Conservation (phyloP, 2,888 invertebrate genomes). For the Platerodrilus igneus region DNA sequence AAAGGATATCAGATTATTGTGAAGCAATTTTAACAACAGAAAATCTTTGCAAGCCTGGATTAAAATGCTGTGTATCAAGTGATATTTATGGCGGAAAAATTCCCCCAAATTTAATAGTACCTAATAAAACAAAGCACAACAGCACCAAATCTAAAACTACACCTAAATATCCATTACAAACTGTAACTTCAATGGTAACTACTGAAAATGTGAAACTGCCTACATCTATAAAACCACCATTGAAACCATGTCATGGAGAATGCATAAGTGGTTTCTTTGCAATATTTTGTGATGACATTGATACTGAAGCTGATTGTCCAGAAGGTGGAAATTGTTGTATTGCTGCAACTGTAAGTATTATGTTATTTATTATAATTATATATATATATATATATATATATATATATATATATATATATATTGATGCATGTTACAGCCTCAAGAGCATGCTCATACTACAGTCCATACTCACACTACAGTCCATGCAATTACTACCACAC, state of each 20-base stretch:
- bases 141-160: conserved; percentile 48
- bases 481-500: conserved; percentile 40
- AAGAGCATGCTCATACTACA: too few relatives aligned
- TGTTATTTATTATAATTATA: not conserved
- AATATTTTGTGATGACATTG: conserved; percentile 80
- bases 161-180: conserved; percentile 37
- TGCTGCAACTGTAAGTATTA: conserved; percentile 13
- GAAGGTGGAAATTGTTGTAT: conserved; percentile 77
- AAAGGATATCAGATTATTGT: conserved; percentile 78
- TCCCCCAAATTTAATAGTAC: conserved; percentile 69
- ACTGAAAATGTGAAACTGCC: conserved; percentile 39
- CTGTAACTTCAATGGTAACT: conserved; percentile 36
- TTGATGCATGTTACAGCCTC: too few relatives aligned
- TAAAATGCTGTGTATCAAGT: conserved; percentile 76
- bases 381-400: too few relatives aligned
- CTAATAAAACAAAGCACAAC: conserved; percentile 56
- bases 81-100: conserved; percentile 68
- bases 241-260: conserved; percentile 71
- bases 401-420: too few relatives aligned
- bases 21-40: conserved; percentile 74
- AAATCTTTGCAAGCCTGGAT: conserved; percentile 68
- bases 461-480: conserved; percentile 41
- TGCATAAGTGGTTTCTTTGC: conserved; percentile 80
- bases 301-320: conserved; percentile 71
- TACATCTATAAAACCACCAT: conserved; percentile 38